A percentile compares a stretch with the other conserved stretches of the same genome.
These are phyloP conservation scores for Scaptodrosophila lebanonensis DNA, from an alignment of 1,140 invertebrate species.

Conservation along the genomic window DNA sequence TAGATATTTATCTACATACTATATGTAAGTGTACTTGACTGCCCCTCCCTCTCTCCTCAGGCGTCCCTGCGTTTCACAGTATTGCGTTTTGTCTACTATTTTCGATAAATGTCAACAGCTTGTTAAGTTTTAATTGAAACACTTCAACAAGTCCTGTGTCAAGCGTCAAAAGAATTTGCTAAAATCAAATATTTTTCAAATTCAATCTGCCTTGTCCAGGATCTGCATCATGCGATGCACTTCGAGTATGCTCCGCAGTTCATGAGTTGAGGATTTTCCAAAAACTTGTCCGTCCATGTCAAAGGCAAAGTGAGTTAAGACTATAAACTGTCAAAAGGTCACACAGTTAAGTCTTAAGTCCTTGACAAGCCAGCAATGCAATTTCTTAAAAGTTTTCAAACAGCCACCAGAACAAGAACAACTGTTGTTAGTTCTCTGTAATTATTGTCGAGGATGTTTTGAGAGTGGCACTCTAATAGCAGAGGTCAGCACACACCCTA, in stretches of 20 bases:
- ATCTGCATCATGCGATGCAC: constrained; percentile 44
- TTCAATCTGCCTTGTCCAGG: constrained; percentile 26
- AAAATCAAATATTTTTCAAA: constrained; percentile 35
- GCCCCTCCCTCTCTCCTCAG: background rate
- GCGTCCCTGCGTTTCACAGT: background rate
- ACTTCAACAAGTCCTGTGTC: constrained; percentile 52
- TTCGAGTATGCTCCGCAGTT: constrained; percentile 45
- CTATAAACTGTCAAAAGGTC: constrained; percentile 58
- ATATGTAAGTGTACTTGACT: constrained; percentile 17
- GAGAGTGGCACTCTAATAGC: too few species aligned
- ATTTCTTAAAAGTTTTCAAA: constrained; percentile 44
- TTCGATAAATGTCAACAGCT: constrained; percentile 72
- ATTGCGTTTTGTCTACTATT: constrained; percentile 35
- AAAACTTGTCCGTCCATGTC: constrained; percentile 16
- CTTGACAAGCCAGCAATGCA: constrained; percentile 63
- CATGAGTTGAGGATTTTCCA: constrained; percentile 53
- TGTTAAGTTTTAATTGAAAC: constrained; percentile 72
- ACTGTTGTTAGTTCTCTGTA: too few species aligned
- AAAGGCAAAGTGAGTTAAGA: constrained; percentile 26
- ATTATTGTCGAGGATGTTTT: too few species aligned
- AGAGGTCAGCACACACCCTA: too few species aligned
- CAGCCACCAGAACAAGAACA: background rate
- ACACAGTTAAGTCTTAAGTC: constrained; percentile 35
- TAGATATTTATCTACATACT: too few species aligned
- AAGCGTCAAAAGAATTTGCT: constrained; percentile 41